Evolutionary conservation across 2,797 vertebrate genomes (phyloP), one percentile per base, ranked within the genome.

Genomic region (Varecia variegata): DNA sequence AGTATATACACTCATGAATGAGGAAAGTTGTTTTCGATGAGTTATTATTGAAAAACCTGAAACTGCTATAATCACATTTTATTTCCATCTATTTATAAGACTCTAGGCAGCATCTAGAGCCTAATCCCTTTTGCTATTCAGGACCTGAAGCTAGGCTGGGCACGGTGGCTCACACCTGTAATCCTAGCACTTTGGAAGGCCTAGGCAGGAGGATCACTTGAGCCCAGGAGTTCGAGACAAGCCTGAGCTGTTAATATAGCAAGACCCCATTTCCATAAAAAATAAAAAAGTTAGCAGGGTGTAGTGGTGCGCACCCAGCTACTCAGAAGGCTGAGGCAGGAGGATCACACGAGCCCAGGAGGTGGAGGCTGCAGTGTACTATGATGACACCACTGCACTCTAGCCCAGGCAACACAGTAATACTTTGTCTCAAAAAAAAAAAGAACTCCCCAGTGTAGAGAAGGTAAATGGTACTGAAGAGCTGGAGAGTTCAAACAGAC

Each of bases 1-100:
- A 76, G 43, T 30, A 76, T 12, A 9, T 50, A 83, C 3, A 17
- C n/a, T 71, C 74, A 45, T n/a, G 35, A 93, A 70, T 76, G 47
- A 93, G 74, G 35, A 93, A 89, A 81, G 10, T 81, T 56, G 15
- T 90, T 93, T 95, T 83, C 45, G 67, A 13, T 43, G 3, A 79
- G 45, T 82, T 87, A 73, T 65, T 79, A 83, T 8, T 70, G 8
- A 88, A 87, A 83, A 71, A 83, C 1, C 23, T 17, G 17, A 95
- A 40, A 79, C 25, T 56, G n/a, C 8, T 88, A 52, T 52, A 67
- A n/a, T 88, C 56, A 68, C n/a, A 45, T 93, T 95, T 79, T 90
- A 83, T 73, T 23, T 58, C 76, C 43, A 62, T 30, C 60, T 88
- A 70, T 27, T 91, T 45, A 77, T 43, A 82, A 90, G 67, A 65